Evolutionary conservation across 2,888 invertebrate species (phyloP).

Genomic region (Fabriciana adippe): DNA sequence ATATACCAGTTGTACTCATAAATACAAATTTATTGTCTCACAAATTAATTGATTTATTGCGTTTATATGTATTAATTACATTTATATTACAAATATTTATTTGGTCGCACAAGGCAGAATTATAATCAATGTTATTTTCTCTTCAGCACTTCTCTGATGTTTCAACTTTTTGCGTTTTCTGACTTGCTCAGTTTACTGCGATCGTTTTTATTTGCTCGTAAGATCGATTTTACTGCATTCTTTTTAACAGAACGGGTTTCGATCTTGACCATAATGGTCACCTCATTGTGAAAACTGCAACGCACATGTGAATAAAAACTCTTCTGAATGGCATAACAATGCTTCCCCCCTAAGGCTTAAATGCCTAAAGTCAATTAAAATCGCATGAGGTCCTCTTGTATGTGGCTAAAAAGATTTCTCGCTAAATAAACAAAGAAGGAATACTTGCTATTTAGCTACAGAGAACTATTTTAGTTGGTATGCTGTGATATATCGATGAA

Average conservation of each 20-base stretch:
- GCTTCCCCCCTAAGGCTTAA: slow-evolving; percentile 35
- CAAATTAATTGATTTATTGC: too few species aligned
- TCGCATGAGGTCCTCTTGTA: slow-evolving; percentile 30
- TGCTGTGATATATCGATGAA: too few species aligned
- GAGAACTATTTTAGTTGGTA: too few species aligned
- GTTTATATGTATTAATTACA: too few species aligned
- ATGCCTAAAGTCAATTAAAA: slow-evolving; percentile 37
- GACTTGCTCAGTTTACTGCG: slow-evolving; percentile 44
- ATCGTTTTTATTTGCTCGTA: slow-evolving; percentile 45
- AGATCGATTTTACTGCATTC: slow-evolving; percentile 46
- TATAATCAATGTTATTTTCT: slow-evolving; percentile 71
- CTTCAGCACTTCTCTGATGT: slow-evolving; percentile 65
- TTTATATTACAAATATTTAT: slow-evolving; percentile 21
- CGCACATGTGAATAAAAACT: slow-evolving; percentile 38
- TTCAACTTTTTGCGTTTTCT: slow-evolving; percentile 60
- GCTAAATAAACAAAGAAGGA: slow-evolving; percentile 18
- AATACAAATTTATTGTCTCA: too few species aligned
- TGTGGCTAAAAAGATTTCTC: slow-evolving; percentile 24
- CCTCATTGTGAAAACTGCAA: slow-evolving; percentile 41
- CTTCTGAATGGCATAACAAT: slow-evolving; percentile 40
- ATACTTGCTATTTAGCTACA: neutral
- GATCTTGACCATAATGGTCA: slow-evolving; percentile 40
- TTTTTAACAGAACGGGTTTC: slow-evolving; percentile 40
- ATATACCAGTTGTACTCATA: too few species aligned
- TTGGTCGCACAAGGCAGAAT: slow-evolving; percentile 53